Evolutionary conservation across 37 sponge, comb jelly and placozoan species (phyloP).

Genomic region (Amphimedon queenslandica): DNA sequence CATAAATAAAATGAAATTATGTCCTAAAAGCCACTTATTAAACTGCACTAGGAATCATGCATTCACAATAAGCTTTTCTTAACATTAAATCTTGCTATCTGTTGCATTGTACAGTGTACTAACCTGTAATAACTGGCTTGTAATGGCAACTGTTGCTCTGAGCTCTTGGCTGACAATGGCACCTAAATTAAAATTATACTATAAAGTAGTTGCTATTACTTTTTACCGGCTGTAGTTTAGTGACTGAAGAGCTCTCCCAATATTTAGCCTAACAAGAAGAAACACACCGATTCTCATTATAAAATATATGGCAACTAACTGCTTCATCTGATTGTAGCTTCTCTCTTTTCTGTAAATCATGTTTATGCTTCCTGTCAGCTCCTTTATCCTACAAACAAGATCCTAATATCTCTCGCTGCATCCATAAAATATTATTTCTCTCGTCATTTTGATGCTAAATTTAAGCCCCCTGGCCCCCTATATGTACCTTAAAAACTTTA

Average conservation of each 20-base stretch:
- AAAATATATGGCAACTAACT: not conserved
- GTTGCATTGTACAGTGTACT: too few species aligned
- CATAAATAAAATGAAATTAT: too few species aligned
- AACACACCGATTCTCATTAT: not conserved
- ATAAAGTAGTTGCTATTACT: not conserved
- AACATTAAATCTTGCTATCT: too few species aligned
- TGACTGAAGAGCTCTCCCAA: not conserved
- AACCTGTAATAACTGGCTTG: too few species aligned
- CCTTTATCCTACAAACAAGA: conserved; percentile 64
- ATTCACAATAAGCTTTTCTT: too few species aligned
- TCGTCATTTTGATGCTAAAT: conserved; percentile 53
- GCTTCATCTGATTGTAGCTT: conserved; percentile 42
- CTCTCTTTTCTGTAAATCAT: conserved; percentile 54
- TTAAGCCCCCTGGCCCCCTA: conserved; percentile 53
- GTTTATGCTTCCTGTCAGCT: conserved; percentile 65
- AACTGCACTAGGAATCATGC: too few species aligned
- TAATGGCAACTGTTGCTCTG: not conserved
- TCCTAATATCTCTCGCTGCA: too few species aligned
- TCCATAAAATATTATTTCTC: not conserved
- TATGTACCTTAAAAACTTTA: conserved; percentile 56
- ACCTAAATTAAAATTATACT: not conserved
- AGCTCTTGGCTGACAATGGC: not conserved
- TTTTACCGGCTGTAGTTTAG: not conserved
- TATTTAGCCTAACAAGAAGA: not conserved
- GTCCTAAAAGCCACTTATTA: too few species aligned